Conservation (phyloP, 1,140 invertebrate genomes). For the Drosophila kikkawai region DNA sequence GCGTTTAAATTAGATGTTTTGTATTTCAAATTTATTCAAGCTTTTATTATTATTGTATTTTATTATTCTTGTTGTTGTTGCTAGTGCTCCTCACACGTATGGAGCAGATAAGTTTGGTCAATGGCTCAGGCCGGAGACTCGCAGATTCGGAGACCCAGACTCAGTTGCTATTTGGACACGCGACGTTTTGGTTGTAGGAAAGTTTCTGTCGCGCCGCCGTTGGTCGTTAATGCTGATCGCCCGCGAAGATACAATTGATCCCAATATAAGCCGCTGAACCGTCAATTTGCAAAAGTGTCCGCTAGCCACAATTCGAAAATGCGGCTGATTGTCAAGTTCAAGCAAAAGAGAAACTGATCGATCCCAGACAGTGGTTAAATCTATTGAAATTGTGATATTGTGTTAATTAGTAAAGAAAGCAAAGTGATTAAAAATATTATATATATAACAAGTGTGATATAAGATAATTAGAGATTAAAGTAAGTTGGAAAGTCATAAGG, state of each 20-base stretch:
- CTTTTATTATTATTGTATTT: constrained; percentile 54
- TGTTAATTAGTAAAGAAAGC: background rate
- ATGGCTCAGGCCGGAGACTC: constrained; percentile 42
- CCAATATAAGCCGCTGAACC: constrained; percentile 36
- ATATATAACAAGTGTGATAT: constrained; percentile 29
- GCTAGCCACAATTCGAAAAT: constrained; percentile 41
- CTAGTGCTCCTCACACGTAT: constrained; percentile 32
- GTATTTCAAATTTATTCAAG: constrained; percentile 56
- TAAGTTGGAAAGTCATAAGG: constrained; percentile 4
- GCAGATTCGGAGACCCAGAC: constrained; percentile 37
- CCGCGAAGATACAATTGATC: constrained; percentile 44
- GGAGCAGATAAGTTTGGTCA: constrained; percentile 57
- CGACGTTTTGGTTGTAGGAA: constrained; percentile 59
- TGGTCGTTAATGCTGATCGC: constrained; percentile 8
- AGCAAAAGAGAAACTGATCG: constrained; percentile 52
- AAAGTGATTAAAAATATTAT: constrained; percentile 14
- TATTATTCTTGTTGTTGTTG: constrained; percentile 44
- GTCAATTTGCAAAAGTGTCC: constrained; percentile 42
- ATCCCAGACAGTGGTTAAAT: constrained; percentile 4
- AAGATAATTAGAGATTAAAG: constrained; percentile 15
- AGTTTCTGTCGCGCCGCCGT: constrained; percentile 28
- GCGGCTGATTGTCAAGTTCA: constrained; percentile 58
- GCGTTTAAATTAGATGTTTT: constrained; percentile 67
- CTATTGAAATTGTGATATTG: constrained; percentile 33
- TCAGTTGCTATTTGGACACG: constrained; percentile 63